A percentile compares a stretch with the other conserved stretches of the same genome.
Evolutionary conservation across 2,113 vertebrate species (phyloP).

Genomic region (Ameiurus melas): DNA sequence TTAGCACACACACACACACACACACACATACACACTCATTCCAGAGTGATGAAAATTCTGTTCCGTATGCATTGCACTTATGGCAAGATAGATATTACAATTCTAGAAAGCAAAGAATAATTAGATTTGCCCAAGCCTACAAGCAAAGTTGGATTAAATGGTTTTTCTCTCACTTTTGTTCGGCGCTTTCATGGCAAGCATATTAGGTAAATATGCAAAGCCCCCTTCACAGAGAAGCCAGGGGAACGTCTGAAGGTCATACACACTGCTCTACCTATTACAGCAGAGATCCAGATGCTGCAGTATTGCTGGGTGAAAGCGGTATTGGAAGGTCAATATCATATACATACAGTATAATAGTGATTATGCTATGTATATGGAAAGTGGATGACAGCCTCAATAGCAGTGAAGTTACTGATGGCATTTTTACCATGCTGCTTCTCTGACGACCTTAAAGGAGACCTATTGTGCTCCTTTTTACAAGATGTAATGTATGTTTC

Average conservation of each 20-base stretch:
- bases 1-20: not conserved
- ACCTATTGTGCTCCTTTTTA: no score
- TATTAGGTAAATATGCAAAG: conserved; percentile 57
- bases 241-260: conserved; percentile 50
- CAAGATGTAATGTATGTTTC: no score
- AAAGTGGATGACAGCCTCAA: not conserved
- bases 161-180: conserved; percentile 28
- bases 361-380: not conserved
- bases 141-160: conserved; percentile 37
- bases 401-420: not conserved
- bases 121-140: conserved; percentile 33
- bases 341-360: not conserved
- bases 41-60: not conserved
- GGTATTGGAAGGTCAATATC: conserved; percentile 1
- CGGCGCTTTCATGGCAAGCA: conserved; percentile 32
- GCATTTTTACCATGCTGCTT: not conserved
- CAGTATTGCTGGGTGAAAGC: conserved; percentile 4
- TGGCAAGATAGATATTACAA: conserved; percentile 25
- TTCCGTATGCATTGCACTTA: conserved; percentile 17
- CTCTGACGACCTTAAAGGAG: not conserved
- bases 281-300: conserved; percentile 14
- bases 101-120: conserved; percentile 20
- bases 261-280: conserved; percentile 16
- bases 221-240: conserved; percentile 27
- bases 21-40: not conserved